Conservation (phyloP, 1,140 invertebrate genomes). For the Meloidogyne hapla region DNA sequence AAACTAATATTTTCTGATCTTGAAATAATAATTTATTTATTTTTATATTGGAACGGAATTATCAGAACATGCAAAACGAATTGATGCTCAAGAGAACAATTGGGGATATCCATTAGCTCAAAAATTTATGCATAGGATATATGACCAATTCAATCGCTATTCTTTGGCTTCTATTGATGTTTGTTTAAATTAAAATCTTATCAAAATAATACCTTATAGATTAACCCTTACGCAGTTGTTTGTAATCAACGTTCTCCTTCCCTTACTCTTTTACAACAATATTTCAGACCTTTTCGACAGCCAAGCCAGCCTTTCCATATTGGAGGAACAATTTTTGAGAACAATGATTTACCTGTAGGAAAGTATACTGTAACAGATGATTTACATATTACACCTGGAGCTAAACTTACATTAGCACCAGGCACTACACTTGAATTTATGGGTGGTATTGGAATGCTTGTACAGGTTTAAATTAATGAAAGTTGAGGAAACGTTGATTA, state of each 20-base stretch:
- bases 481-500: no score
- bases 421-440: slow-evolving; percentile 80
- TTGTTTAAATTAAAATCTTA: background rate
- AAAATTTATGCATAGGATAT: slow-evolving; percentile 69
- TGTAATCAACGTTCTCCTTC: slow-evolving; percentile 59
- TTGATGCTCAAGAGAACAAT: slow-evolving; percentile 92
- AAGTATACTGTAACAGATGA: slow-evolving; percentile 70
- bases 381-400: slow-evolving; percentile 84
- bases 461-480: slow-evolving; percentile 49
- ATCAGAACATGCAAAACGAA: slow-evolving; percentile 85
- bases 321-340: slow-evolving; percentile 73
- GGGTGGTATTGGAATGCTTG: slow-evolving; percentile 90
- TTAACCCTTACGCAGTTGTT: slow-evolving; percentile 62
- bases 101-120: slow-evolving; percentile 70
- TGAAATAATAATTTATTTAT: slow-evolving; percentile 73
- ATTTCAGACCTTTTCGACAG: slow-evolving; percentile 59
- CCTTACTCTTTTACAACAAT: slow-evolving; percentile 52
- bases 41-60: slow-evolving; percentile 75
- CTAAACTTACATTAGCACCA: slow-evolving; percentile 76
- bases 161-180: slow-evolving; percentile 58
- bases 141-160: slow-evolving; percentile 64
- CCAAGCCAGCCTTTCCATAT: slow-evolving; percentile 49
- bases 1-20: no score
- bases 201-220: background rate
- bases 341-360: slow-evolving; percentile 83